Evolutionary conservation across 2,888 invertebrate species (phyloP).

Genomic region (Drosophila hamatofila): DNA sequence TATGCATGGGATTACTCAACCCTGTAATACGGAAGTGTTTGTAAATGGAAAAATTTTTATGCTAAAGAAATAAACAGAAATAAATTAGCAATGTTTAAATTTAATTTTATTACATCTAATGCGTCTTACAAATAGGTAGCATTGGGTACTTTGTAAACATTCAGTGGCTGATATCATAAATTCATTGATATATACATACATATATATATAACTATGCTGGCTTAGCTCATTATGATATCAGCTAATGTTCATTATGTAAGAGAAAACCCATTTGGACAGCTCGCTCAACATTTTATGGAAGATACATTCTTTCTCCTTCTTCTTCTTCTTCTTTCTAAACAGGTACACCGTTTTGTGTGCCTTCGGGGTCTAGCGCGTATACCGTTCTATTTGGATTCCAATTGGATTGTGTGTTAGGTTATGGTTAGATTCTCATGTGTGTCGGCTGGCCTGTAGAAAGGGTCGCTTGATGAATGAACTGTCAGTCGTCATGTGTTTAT

Average conservation of each 20-base stretch:
- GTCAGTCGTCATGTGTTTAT: slow-evolving; percentile 32
- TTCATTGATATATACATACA: background rate
- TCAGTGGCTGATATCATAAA: slow-evolving; percentile 6
- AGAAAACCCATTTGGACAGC: slow-evolving; percentile 13
- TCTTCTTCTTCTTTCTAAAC: background rate
- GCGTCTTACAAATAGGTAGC: slow-evolving; percentile 19
- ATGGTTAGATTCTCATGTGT: slow-evolving; percentile 28
- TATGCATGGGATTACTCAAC: slow-evolving; percentile 2
- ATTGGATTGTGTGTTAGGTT: slow-evolving; percentile 52
- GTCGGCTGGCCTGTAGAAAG: slow-evolving; percentile 20
- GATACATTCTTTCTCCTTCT: background rate
- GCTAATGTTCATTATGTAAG: slow-evolving; percentile 7
- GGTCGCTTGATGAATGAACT: slow-evolving; percentile 55
- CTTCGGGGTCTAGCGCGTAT: background rate
- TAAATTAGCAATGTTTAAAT: slow-evolving; percentile 18
- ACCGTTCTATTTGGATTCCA: slow-evolving; percentile 23
- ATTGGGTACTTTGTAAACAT: background rate
- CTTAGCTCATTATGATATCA: background rate
- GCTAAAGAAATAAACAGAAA: slow-evolving; percentile 8
- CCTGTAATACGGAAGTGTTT: slow-evolving; percentile 19
- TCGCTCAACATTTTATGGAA: background rate
- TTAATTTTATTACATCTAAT: slow-evolving; percentile 20
- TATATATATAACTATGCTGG: background rate
- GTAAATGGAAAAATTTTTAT: slow-evolving; percentile 20
- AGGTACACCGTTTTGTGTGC: slow-evolving; percentile 20